phyloP scores from a whole-genome alignment of 2,113 vertebrate species.

The Psilopogon haemacephalus region DNA sequence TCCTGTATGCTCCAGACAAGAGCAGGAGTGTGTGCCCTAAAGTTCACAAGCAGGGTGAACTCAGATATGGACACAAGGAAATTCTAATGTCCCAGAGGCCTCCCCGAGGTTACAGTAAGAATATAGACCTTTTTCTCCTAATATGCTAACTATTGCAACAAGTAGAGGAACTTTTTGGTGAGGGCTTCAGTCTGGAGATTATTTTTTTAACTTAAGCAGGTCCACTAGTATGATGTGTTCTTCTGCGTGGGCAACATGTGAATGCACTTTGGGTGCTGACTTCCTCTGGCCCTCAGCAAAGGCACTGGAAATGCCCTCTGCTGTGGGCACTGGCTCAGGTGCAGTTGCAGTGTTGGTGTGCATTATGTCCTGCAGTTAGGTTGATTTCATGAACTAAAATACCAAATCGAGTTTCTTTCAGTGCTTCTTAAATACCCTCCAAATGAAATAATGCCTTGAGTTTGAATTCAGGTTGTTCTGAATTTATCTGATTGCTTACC shows the following conservation, averaged over 20 bases:
- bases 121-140: background rate
- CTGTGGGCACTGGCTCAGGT: background rate
- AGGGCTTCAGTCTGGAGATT: background rate
- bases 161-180: background rate
- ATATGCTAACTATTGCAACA: fast-evolving
- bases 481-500: background rate
- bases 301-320: background rate
- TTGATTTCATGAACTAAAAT: background rate
- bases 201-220: background rate
- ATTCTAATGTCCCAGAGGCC: background rate
- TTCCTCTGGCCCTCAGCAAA: fast-evolving
- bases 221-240: background rate
- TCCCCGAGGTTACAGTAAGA: background rate
- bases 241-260: background rate
- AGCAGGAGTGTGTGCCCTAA: background rate
- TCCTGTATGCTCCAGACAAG: background rate
- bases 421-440: background rate
- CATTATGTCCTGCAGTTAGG: fast-evolving
- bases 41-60: background rate
- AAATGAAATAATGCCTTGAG: background rate
- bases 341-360: fast-evolving
- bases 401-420: background rate
- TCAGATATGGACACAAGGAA: background rate
- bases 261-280: fast-evolving
- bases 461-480: background rate